Conservation (phyloP, 1,140 invertebrate genomes). For the Bombus soroeensis region DNA sequence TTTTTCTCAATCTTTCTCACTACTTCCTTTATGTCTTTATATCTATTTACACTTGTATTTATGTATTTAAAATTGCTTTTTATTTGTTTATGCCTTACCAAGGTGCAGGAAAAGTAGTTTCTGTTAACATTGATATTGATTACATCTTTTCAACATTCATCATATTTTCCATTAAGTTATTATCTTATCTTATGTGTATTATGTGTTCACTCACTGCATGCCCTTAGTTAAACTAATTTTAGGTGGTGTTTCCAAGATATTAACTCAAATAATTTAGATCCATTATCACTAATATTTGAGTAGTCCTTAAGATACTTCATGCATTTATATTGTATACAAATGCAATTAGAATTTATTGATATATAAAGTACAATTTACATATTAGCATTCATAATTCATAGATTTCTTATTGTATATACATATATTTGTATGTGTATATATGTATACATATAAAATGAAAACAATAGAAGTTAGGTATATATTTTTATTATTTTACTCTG, state of each 20-base stretch:
- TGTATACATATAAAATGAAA: conserved; percentile 2
- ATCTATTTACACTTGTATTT: conserved; percentile 41
- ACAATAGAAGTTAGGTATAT: conserved; percentile 18
- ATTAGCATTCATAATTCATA: not conserved
- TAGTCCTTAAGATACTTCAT: conserved; percentile 24
- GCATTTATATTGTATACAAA: conserved; percentile 7
- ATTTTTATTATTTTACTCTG: conserved; percentile 10
- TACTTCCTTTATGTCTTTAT: conserved; percentile 49
- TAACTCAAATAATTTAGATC: conserved; percentile 39
- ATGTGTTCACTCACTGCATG: conserved; percentile 55
- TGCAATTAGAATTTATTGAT: conserved; percentile 16
- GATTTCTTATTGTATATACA: conserved; percentile 26
- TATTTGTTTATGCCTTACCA: conserved; percentile 44
- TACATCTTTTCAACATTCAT: conserved; percentile 27
- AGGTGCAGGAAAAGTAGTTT: conserved; percentile 43
- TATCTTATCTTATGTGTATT: conserved; percentile 47
- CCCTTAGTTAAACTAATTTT: conserved; percentile 52
- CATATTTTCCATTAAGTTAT: conserved; percentile 50
- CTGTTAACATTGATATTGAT: conserved; percentile 21
- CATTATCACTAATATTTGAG: conserved; percentile 21
- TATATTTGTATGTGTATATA: conserved; percentile 3
- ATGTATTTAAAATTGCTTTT: conserved; percentile 44
- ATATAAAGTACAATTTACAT: not conserved
- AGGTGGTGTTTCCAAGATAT: conserved; percentile 45
- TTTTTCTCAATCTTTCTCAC: conserved; percentile 49